These are phyloP conservation scores for Danionella cerebrum DNA, from an alignment of 2,113 vertebrate genomes.

Conservation along the genomic window DNA sequence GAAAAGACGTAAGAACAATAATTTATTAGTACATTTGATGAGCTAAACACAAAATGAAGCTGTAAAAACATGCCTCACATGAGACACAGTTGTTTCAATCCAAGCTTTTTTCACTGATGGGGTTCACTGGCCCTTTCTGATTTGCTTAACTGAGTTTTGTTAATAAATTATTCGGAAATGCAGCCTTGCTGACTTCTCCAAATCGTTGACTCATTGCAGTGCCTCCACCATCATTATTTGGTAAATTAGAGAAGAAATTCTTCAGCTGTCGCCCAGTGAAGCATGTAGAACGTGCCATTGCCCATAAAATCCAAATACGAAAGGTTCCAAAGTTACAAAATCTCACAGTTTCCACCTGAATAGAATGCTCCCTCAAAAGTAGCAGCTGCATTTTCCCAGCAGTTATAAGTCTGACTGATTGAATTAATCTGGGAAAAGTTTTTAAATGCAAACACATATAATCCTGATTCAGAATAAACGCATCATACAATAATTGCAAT, in stretches of 20 bases:
- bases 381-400: constrained; percentile 3
- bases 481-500: too few relatives aligned
- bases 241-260: not conserved
- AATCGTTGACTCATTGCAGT: not conserved
- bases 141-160: too few relatives aligned
- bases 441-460: not conserved
- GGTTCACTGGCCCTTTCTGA: not conserved
- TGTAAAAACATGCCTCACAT: too few relatives aligned
- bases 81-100: not conserved
- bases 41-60: too few relatives aligned
- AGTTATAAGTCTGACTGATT: not conserved
- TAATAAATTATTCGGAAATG: not conserved
- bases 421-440: constrained; percentile 6
- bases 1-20: too few relatives aligned
- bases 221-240: not conserved
- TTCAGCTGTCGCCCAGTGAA: not conserved
- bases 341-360: constrained; percentile 15
- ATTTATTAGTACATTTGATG: too few relatives aligned
- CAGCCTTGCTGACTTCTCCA: not conserved
- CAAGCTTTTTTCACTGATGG: not conserved
- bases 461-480: not conserved
- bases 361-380: constrained; percentile 12
- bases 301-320: not conserved
- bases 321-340: constrained; percentile 17
- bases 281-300: constrained; percentile 17